Base-by-base conservation (phyloP, 1,140 invertebrate species). In the Leptinotarsa lineolata region DNA sequence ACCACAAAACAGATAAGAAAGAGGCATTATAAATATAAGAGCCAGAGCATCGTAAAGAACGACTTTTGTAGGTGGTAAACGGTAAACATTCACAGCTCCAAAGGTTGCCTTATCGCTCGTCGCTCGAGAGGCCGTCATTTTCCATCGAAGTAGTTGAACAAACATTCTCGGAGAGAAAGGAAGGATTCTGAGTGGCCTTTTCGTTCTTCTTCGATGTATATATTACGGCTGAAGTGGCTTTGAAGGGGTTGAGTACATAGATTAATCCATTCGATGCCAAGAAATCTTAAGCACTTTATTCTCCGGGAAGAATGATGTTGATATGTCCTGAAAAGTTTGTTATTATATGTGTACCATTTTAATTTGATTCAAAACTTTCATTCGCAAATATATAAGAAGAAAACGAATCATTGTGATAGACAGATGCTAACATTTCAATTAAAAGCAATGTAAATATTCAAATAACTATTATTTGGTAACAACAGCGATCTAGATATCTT, bases 41-140 rank as follows among this genome's bases (percentile, higher is more conserved):
- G 16, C 5, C 48, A n/a, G 48, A 13, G 5, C 48, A 13, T n/a
- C 48, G 48, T 54, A 4, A 54, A 54, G 15, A 54, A 54, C 16
- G 48, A 18, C 48, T 54, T 54, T 54, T 54, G 48, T 54, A 18
- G 48, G 48, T 54, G 48, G 48, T 54, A 54, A 54, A 54, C 16
- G 48, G 48, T 54, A 54, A 54, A 54, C 48, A 54, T 54, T 54
- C n/a, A 54, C 48, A 15, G 48, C 48, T 54, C 48, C 48, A 54
- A 54, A 54, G 48, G 48, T 4, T 54, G 13, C 48, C 48, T 54
- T 54, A 54, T 54, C 48, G 48, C 48, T 15, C 48, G 48, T 54
- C 48, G n/a, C 48, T 54, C 15, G 48, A 54, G 48, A 54, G 15
- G 16, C 30, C 16, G 48, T 54, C 16, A 54, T 54, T 54, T 54